Base-by-base conservation (phyloP, 2,113 vertebrate species). In the Grantiella picta region DNA sequence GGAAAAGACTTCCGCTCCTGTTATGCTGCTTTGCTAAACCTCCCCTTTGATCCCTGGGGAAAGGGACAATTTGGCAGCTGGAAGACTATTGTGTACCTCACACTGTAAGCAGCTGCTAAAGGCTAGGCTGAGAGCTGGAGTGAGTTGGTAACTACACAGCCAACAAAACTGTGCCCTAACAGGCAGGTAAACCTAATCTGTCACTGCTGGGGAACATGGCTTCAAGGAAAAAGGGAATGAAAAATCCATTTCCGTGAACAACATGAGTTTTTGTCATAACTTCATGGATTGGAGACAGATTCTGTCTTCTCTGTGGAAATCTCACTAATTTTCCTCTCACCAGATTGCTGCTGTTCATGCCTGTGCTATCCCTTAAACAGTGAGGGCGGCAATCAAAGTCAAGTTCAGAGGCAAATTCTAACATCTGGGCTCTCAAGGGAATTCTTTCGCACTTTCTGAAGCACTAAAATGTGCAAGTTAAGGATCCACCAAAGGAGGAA, bases 1-100 rank as follows among this genome's bases (percentile, higher is more conserved):
- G 91, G 94, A 96, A 96, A 61, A 89, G 73, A 54, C 78, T 96
- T 95, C 86, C 23, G 27, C 91, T 94, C 75, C 82, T 23, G 68
- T 60, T 95, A 35, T 1, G 29, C 68, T 70, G 91, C 86, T 92
- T 81, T 76, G 73, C 91, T 85, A 42, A 80, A 72, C 42, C 78
- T 87, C 86, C 54, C 68, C 76, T 95, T 86, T 89, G 92, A 95
- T 96, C 96, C 95, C 92, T 33, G 44, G 89, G 94, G 94, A 95
- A 86, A 85, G 84, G 89, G 92, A 92, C 78, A 90, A 12, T 54
- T 93, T 95, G 94, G 94, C 94, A 96, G 86, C 77, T 82, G 78
- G 78, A 59, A 72, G 29, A 31, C 92, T 94, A 97, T 95, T 96
- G 95, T 97, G 70, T 73, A 84, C 63, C 70, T 88, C 10, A 2